Base-by-base conservation (phyloP, 1,140 invertebrate genomes). In the Ceratosolen solmsi region DNA sequence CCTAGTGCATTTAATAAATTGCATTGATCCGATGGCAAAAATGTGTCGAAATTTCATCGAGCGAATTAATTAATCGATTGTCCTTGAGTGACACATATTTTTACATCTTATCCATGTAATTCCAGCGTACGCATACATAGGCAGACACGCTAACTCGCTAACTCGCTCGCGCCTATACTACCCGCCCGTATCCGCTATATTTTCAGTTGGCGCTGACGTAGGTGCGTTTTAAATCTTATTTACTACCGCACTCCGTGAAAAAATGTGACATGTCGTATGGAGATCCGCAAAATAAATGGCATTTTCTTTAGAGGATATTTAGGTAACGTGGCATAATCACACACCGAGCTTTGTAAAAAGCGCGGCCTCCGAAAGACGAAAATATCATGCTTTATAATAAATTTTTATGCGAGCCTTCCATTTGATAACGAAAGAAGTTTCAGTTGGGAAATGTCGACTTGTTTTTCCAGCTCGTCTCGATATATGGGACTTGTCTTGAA, bases 211-310 rank as follows among this genome's bases (percentile, higher is more conserved):
- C 11, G 33, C 20, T 22, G 4, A 7, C 22, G 33, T 20, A 38
- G 33, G 30, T 17, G n/a, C n/a, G 33, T 38, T 38, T 22, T 68
- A 68, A 68, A 68, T 68, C 20, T 68, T 68, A n/a, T 68, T 38
- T 68, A 68, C 33, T 3, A 20, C 17, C 11, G 63, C n/a, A 22
- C n/a, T 3, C 33, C 13, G 63, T 36, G 22, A 54, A 36, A 33
- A 68, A 68, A 68, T 11, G 33, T 20, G 33, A 33, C 15, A 2
- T 38, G 63, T 65, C 30, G 5, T 22, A 22, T 36, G 33, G 13
- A 38, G 33, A 65, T 65, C 33, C 17, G 63, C 20, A 65, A 65
- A 11, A 65, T 65, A 30, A 36, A 65, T 30, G 20, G 9, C 20
- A 5, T 36, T 38, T 65, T 36, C 41, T 46, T 46, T 46, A 46